phyloP scores from a whole-genome alignment of 2,797 vertebrate species.

The Poecilia velifera region DNA sequence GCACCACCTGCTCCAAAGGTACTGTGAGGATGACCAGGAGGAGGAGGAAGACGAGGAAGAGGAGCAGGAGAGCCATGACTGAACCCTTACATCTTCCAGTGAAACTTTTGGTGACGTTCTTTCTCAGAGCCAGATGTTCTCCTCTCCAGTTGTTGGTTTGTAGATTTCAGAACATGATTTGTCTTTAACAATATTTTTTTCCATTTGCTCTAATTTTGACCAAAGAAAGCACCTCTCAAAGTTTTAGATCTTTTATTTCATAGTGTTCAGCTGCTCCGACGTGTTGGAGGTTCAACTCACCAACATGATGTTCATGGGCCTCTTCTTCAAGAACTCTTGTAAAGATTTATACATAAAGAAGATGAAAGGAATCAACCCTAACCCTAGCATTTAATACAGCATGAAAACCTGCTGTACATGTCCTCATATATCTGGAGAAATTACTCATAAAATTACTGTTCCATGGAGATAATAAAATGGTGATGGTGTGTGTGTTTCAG shows the following conservation, averaged over 20 bases:
- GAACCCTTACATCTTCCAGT: conserved; percentile 23
- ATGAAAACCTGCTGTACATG: conserved; percentile 69
- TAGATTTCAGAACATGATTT: conserved; percentile 49
- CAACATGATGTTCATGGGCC: conserved; percentile 67
- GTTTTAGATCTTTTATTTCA: conserved; percentile 38
- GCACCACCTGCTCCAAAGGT: conserved; percentile 88
- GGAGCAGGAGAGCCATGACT: conserved; percentile 60
- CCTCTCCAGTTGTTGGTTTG: conserved; percentile 35
- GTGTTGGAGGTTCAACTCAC: conserved; percentile 36
- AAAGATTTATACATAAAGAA: conserved; percentile 84
- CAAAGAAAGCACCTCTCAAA: conserved; percentile 87
- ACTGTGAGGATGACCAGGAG: conserved; percentile 78
- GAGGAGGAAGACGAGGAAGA: conserved; percentile 49
- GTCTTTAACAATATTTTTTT: conserved; percentile 32
- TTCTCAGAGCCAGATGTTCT: conserved; percentile 23
- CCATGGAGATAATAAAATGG: neutral
- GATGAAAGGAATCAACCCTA: conserved; percentile 42
- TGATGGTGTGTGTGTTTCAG: conserved; percentile 26
- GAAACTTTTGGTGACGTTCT: conserved; percentile 26
- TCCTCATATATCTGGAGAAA: conserved; percentile 62
- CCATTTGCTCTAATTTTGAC: conserved; percentile 88
- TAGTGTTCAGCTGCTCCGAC: conserved; percentile 51
- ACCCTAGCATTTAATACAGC: conserved; percentile 73
- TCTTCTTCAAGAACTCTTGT: conserved; percentile 80
- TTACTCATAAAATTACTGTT: conserved; percentile 2